Evolutionary conservation across 2,797 vertebrate species (phyloP), one percentile per base, ranked within the genome.

Genomic region (Octomys mimax): DNA sequence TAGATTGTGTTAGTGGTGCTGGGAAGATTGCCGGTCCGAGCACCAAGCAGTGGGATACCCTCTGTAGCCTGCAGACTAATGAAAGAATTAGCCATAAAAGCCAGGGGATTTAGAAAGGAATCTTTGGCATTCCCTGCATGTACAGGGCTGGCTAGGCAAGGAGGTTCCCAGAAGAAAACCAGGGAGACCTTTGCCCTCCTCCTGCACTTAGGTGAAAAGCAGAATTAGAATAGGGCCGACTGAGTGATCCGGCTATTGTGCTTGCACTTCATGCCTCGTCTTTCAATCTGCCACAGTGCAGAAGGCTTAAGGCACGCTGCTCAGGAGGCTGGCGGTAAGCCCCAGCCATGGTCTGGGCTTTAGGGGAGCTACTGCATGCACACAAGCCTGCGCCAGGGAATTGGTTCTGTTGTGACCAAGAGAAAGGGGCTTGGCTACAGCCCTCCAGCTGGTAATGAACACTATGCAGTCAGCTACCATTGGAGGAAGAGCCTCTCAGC

Each of bases 81-180:
- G 97, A 96, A 94, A 94, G 96, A 97, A 95, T 97, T 90, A 95
- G 68, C 87, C 89, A 54, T 46, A 80, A 97, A 96, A 96, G 93
- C 96, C 33, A 33, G 62, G 70, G 97, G 97, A 96, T 97, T 97
- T 97, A 96, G 97, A 96, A 97, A 94, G 97, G 97, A 97, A 97
- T 97, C 96, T 82, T 70, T 89, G 95, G 97, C 86, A 97, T 97
- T 88, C 83, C 68, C 91, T 87, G 86, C 88, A 73, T 90, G 92
- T 88, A 66, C 28, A 54, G 84, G 64, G 62, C 89, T 87, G 89
- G 93, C 90, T 81, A 86, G 84, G 90, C 75, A 85, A 89, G 78
- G 80, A 86, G 68, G 46, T 80, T 94, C 64, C 95, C 96, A 95
- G 77, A 86, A 96, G 75, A 90, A 96, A 95, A 93, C 54, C 83